Evolutionary conservation across 2,888 invertebrate genomes (phyloP), one percentile per base, ranked within the genome.

Genomic region (Athalia cordata): DNA sequence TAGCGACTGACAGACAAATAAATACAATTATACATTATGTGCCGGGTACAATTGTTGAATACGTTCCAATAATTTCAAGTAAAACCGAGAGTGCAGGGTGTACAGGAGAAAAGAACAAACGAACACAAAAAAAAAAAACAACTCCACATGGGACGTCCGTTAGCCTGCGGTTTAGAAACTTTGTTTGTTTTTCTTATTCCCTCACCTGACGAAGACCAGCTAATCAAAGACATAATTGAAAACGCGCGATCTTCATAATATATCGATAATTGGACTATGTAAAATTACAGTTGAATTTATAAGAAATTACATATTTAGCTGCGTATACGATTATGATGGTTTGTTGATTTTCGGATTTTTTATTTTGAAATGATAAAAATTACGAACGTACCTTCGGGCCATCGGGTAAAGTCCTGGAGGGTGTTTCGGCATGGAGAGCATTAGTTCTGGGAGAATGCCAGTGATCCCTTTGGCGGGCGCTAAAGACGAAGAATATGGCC

Each of bases 401-500:
- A 47, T 86, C 86, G 64, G 82, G 80, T 9, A 82, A 11, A 4
- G 81, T 45, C 70, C 83, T 85, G 29, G 80, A 78, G 3, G 86
- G 8, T 70, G 72, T 8, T 15, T 84, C 85, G 6, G 82, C 79
- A 79, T 85, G 87, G 49, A 82, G 83, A 13, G 85, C 80, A 80
- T 89, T 85, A 52, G 89, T 82, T 78, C 87, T 84, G 81, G 88
- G 85, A 8, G 88, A 83, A 79, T 89, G 89, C 90, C 90, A 90
- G 77, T 89, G 85, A 74, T 90, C 90, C 82, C 86, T 86, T 82
- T 91, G 90, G 57, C 89, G 86, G 0, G 93, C 89, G 87, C 92
- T 93, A 84, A 93, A 90, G 81, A 92, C 91, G 83, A 93, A 91
- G 84, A 93, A 89, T 77, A 93, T 86, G 84, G 92, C 87, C 72